Percentiles rank a stretch among this genome's conserved stretches.
Evolutionary conservation across 2,797 vertebrate species (phyloP).

Genomic region (Ateles fusciceps): DNA sequence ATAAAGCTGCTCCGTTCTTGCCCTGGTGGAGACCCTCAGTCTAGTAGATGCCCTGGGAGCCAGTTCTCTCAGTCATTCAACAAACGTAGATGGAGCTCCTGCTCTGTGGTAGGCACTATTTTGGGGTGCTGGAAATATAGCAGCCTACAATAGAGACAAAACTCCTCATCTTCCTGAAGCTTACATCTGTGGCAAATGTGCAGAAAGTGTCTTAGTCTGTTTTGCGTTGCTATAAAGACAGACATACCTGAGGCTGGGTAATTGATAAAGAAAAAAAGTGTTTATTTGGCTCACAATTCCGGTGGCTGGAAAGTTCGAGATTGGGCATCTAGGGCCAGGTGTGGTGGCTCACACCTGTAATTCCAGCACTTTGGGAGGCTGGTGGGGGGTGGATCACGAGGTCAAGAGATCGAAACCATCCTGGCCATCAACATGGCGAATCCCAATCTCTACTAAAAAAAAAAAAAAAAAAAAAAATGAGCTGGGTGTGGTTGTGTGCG

Average conservation of each 20-base stretch:
- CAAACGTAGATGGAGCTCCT: neutral
- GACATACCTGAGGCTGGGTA: too few species aligned
- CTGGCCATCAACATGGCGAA: too few species aligned
- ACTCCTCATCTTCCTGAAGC: neutral
- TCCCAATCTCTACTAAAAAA: too few species aligned
- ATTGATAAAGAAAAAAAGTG: neutral
- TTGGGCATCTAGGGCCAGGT: too few species aligned
- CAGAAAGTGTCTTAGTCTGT: neutral
- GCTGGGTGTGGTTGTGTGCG: too few species aligned
- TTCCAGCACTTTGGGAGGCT: too few species aligned
- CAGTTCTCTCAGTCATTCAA: neutral
- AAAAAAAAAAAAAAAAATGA: too few species aligned
- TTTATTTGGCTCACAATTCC: neutral
- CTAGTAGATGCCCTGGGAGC: accelerated
- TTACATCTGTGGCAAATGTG: neutral
- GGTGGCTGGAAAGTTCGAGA: neutral
- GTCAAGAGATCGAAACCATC: too few species aligned
- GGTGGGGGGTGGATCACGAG: too few species aligned
- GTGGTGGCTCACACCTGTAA: too few species aligned
- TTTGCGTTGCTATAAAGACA: neutral
- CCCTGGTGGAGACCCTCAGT: neutral
- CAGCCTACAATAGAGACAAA: accelerated
- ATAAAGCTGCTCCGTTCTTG: neutral
- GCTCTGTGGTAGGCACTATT: neutral
- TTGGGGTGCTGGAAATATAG: accelerated